Conservation (phyloP, 1,140 invertebrate species). For the Drosophila sp. region DNA sequence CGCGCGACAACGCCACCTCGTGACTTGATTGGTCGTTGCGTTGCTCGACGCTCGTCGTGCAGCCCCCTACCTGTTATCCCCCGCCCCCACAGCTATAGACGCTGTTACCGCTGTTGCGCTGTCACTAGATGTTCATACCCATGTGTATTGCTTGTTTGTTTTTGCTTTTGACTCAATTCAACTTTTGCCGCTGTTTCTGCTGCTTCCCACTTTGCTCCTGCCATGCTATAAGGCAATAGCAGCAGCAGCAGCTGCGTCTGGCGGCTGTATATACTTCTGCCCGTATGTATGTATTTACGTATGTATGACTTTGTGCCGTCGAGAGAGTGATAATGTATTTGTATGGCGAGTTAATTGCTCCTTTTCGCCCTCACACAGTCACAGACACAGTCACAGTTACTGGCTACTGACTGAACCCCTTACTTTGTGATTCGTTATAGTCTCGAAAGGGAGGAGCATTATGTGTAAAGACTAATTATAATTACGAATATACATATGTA, state of each 20-base stretch:
- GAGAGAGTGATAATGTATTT: conserved; percentile 46
- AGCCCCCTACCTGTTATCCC: conserved; percentile 29
- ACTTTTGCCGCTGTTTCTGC: background rate
- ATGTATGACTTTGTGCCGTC: conserved; percentile 12
- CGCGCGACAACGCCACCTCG: conserved; percentile 51
- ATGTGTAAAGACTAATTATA: conserved; percentile 54
- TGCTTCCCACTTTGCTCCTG: conserved; percentile 30
- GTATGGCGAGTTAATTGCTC: conserved; percentile 66
- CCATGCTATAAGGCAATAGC: conserved; percentile 21
- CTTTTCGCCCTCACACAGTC: conserved; percentile 38
- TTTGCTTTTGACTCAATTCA: conserved; percentile 32
- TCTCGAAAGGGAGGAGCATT: conserved; percentile 42
- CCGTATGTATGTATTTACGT: conserved; percentile 1
- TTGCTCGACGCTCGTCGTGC: conserved; percentile 64
- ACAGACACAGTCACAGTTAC: conserved; percentile 1
- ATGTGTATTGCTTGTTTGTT: conserved; percentile 48
- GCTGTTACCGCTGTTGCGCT: conserved; percentile 32
- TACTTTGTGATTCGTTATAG: conserved; percentile 66
- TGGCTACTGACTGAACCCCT: conserved; percentile 10
- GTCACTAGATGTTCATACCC: conserved; percentile 33
- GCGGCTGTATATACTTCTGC: conserved; percentile 9
- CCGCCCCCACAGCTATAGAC: conserved; percentile 16
- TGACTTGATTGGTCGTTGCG: conserved; percentile 73
- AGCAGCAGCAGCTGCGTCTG: conserved; percentile 14
- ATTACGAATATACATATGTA: conserved; percentile 5